Evolutionary conservation across 2,888 invertebrate species (phyloP).

Genomic region (Diachrysia chrysitis): DNA sequence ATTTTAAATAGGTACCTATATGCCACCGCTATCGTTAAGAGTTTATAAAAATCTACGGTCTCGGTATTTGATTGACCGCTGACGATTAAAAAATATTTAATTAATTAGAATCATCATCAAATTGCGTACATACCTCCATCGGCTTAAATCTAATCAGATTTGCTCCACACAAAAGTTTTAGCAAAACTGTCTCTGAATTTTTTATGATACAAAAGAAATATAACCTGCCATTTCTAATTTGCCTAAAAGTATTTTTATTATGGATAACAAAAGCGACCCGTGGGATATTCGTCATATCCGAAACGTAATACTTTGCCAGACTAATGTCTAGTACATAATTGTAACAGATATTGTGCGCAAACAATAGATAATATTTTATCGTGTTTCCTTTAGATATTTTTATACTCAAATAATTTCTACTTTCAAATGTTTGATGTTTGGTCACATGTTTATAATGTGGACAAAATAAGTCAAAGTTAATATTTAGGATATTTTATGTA

Average conservation of each 20-base stretch:
- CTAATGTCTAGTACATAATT: conserved; percentile 26
- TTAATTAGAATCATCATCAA: too few relatives aligned
- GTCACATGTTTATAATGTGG: not conserved
- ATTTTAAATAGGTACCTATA: conserved; percentile 1
- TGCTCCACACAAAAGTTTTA: not conserved
- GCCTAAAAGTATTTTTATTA: conserved; percentile 18
- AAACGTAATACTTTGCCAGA: conserved; percentile 29
- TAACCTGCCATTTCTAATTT: conserved; percentile 20
- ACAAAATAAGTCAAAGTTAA: too few relatives aligned
- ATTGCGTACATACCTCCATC: too few relatives aligned
- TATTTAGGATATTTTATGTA: too few relatives aligned
- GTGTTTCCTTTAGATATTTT: not conserved
- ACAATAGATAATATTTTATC: not conserved
- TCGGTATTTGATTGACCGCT: too few relatives aligned
- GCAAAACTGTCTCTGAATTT: not conserved
- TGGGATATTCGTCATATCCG: conserved; percentile 23
- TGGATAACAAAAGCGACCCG: conserved; percentile 27
- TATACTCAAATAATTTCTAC: too few relatives aligned
- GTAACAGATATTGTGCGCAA: conserved; percentile 12
- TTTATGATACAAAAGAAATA: conserved; percentile 1
- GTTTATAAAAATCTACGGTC: not conserved
- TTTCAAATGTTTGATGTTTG: not conserved
- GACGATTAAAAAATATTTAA: too few relatives aligned
- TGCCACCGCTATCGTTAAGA: not conserved
- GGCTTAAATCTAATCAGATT: not conserved